Conservation (phyloP, 2,888 invertebrate species). For the Amphipyra berbera region DNA sequence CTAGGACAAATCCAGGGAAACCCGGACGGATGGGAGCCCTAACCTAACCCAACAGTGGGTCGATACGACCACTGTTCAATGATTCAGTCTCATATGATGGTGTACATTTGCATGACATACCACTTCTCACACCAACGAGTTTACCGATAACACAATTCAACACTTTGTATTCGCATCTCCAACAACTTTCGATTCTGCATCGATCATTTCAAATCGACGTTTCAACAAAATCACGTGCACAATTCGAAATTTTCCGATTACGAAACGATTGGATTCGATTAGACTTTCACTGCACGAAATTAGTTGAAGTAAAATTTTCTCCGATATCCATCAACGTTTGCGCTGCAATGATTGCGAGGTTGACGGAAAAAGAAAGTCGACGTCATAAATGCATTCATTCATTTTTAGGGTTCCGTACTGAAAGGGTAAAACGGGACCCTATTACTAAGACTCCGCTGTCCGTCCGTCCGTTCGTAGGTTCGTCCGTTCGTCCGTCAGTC, state of each 20-base stretch:
- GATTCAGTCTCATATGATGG: no score
- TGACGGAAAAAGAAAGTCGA: constrained; percentile 44
- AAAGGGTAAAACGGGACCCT: no score
- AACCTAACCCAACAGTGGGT: no score
- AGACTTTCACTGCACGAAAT: constrained; percentile 57
- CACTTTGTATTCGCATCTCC: constrained; percentile 33
- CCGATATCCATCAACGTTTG: constrained; percentile 42
- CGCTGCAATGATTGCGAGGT: constrained; percentile 37
- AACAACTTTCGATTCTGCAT: constrained; percentile 47
- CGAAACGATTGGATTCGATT: constrained; percentile 49
- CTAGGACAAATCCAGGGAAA: no score
- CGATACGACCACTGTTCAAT: constrained; percentile 15
- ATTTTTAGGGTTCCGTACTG: no score
- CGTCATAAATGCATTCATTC: constrained; percentile 35
- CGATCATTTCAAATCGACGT: constrained; percentile 38
- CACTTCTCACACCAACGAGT: constrained; percentile 27
- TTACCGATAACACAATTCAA: constrained; percentile 27
- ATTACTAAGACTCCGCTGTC: no score
- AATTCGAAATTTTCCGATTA: constrained; percentile 54
- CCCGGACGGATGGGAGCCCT: no score
- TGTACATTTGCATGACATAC: constrained; percentile 19
- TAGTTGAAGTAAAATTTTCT: constrained; percentile 49
- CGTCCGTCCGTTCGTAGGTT: no score
- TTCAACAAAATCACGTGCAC: constrained; percentile 46
- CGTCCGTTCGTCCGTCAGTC: no score